Evolutionary conservation across 2,113 vertebrate genomes (phyloP).

Genomic region (Charina bottae): DNA sequence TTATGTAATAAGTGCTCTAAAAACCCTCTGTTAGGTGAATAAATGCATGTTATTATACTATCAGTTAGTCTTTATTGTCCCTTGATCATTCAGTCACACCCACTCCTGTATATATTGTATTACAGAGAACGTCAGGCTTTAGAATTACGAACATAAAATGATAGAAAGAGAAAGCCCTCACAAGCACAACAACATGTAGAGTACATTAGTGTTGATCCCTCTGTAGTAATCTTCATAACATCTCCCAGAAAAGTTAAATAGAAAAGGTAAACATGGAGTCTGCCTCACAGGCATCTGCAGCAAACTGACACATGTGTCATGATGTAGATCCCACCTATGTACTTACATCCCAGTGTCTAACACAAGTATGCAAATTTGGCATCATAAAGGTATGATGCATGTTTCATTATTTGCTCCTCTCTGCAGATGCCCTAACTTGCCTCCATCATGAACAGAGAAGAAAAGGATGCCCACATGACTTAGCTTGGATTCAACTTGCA

Average conservation of each 20-base stretch:
- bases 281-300: not conserved
- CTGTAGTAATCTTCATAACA: not conserved
- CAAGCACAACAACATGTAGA: not conserved
- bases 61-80: constrained; percentile 5
- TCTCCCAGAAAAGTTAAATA: not conserved
- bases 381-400: too few relatives aligned
- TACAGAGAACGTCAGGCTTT: constrained; percentile 1
- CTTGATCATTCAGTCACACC: not conserved
- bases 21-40: not conserved
- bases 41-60: not conserved
- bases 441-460: not conserved
- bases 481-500: not conserved
- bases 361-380: too few relatives aligned
- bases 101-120: constrained; percentile 11
- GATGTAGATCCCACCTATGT: too few relatives aligned
- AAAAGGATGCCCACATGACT: not conserved
- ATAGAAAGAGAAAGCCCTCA: not conserved
- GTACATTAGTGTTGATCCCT: not conserved
- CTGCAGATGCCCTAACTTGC: not conserved
- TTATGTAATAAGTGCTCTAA: not conserved
- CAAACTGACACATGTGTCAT: too few relatives aligned
- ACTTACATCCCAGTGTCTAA: too few relatives aligned
- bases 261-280: not conserved
- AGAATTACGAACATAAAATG: not conserved
- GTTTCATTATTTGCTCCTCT: not conserved